Evolutionary conservation across 2,113 vertebrate genomes (phyloP).

Genomic region (Oreochromis aureus): DNA sequence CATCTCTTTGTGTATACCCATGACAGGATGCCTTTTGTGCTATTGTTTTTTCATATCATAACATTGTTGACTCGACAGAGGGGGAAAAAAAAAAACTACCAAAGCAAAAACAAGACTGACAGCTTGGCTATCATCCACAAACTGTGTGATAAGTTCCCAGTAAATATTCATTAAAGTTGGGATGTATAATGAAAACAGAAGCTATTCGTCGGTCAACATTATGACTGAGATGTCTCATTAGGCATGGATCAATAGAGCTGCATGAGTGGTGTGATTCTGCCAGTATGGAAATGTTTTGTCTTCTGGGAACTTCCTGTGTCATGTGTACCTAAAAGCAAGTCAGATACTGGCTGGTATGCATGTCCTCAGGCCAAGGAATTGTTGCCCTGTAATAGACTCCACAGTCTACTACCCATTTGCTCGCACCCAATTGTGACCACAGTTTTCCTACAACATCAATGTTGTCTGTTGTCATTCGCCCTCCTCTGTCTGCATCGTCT

Average conservation of each 20-base stretch:
- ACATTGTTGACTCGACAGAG: slow-evolving; percentile 28
- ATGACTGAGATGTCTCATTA: not conserved
- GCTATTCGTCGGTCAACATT: not conserved
- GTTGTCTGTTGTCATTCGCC: not conserved
- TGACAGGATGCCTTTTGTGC: slow-evolving; percentile 38
- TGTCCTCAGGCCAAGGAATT: not conserved
- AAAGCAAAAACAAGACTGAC: not conserved
- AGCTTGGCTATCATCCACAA: slow-evolving; percentile 1
- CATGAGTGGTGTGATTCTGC: not conserved
- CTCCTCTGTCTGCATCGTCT: not conserved
- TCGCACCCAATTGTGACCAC: slow-evolving; percentile 15
- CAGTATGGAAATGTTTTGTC: not conserved
- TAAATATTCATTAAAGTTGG: slow-evolving; percentile 2
- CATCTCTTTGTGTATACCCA: slow-evolving; percentile 17
- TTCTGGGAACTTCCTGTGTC: not conserved
- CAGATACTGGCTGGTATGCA: not conserved
- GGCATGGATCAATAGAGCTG: not conserved
- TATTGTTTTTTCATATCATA: slow-evolving; percentile 23
- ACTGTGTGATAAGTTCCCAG: not conserved
- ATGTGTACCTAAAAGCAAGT: not conserved
- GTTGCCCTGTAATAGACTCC: slow-evolving; percentile 23
- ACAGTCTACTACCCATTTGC: slow-evolving; percentile 13
- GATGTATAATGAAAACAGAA: not conserved
- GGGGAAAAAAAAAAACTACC: not conserved
- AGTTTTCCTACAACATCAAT: not conserved